Base-by-base conservation (phyloP, 2,888 invertebrate species). In the Nemotelus pantherinus region DNA sequence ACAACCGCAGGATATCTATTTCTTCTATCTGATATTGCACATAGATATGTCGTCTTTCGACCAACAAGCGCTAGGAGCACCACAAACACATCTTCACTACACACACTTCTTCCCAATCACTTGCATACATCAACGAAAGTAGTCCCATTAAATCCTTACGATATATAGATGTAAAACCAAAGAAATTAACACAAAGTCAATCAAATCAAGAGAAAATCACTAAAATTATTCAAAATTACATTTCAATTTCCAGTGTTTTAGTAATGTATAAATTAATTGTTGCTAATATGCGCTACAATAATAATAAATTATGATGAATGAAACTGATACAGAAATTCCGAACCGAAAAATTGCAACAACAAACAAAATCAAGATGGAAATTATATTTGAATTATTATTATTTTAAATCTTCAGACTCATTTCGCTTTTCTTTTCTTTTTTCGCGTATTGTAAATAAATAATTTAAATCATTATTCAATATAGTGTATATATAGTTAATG, bases 361-460 rank as follows among this genome's bases (percentile, higher is more conserved):
- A 77, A 77, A 25, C 47, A 68, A 63, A 68, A 71, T 70, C n/a
- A 67, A 65, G 60, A 48, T 60, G 53, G 63, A 53, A 10, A 48
- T 10, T 57, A 76, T 60, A 50, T n/a, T 47, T 50, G 45, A 43
- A 47, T 41, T 44, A 55, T 45, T 45, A 55, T 47, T 43, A 25
- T 55, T 47, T 55, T 57, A 7, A 43, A 58, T 63, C 10, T 53
- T 41, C 47, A 58, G 72, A 53, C 64, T 63, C 53, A 60, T 70
- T 70, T 60, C 60, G 60, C 57, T 70, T 70, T 10, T 67, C 45
- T 67, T 10, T 77, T 77, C 25, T 76, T 76, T 65, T n/a, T 39
- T 58, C 25, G 10, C 39, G n/a, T 65, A n/a, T 67, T 48, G 50
- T 43, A 43, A 70, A 70, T 70, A 70, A 70, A 70, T 70, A 70